Base-by-base conservation (phyloP, 2,797 vertebrate genomes). In the Craterocephalus amniculus region DNA sequence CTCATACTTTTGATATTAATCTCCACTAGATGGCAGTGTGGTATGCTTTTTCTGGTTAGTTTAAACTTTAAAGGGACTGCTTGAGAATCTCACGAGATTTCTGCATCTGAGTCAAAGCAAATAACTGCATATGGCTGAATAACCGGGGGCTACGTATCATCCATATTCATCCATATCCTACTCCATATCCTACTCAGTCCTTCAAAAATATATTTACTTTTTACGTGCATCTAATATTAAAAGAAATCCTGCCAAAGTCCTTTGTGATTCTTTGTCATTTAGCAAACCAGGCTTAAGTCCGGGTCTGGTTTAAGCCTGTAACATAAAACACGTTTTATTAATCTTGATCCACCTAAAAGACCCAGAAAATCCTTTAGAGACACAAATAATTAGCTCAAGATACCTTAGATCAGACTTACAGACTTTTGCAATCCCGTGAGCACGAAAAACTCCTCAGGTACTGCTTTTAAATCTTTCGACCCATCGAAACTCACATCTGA, bases 21-120 rank as follows among this genome's bases (percentile, higher is more conserved):
- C 40, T 49, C 72, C 92, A 35, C 63, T 76, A 85, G 91, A 65
- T 79, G 86, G 68, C 86, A 58, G 70, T 79, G 58, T 74, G 67
- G 40, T 31, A 20, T 4, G 26, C 1, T 22, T 36, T 13, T 20
- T 24, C 5, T 12, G 35, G 13, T 11, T 31, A 38, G 6, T 57
- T 48, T 57, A 31, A 58, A 16, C 14, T 5, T 40, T 18, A 40
- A 40, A 18, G 12, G 4, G 6, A 32, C 51, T 22, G 27, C 18
- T 10, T 20, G 7, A 6, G 27, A 20, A 8, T 22, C 16, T 1
- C 38, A 40, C 38, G 6, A 16, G 38, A 18, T 40, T 16, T 16
- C 38, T 18, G 38, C 38, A 14, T 16, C 36, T 38, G 36, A 38
- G 36, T 4, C 36, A 38, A 38, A 38, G 12, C 12, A 16, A 40